These are phyloP conservation scores for Nomada fucata DNA, from an alignment of 2,888 invertebrate species.

Conservation along the genomic window DNA sequence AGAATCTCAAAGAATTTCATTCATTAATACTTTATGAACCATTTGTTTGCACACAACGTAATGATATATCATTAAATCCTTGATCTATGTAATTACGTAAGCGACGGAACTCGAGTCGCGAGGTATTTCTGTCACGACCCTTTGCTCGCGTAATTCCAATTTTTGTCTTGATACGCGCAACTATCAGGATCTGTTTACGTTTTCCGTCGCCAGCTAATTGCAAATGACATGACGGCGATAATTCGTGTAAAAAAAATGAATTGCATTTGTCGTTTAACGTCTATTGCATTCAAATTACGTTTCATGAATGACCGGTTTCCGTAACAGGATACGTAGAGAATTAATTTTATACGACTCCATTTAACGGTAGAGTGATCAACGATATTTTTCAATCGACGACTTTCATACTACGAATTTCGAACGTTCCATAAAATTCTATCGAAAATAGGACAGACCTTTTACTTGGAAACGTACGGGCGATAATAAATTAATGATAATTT, in stretches of 20 bases:
- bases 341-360: too few relatives aligned
- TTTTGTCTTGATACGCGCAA: slow-evolving; percentile 12
- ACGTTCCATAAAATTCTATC: too few relatives aligned
- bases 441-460: too few relatives aligned
- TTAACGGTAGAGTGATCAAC: not conserved
- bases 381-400: not conserved
- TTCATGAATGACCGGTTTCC: not conserved
- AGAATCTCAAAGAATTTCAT: not conserved
- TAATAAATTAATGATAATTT: too few relatives aligned
- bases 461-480: too few relatives aligned
- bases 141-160: slow-evolving; percentile 8
- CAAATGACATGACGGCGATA: slow-evolving; percentile 42
- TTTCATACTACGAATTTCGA: not conserved
- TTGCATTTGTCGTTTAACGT: not conserved
- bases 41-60: not conserved
- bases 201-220: slow-evolving; percentile 23
- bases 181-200: not conserved
- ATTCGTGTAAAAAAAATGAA: slow-evolving; percentile 43
- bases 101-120: not conserved
- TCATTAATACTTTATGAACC: not conserved
- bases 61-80: not conserved
- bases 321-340: too few relatives aligned
- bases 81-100: slow-evolving; percentile 14
- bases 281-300: too few relatives aligned
- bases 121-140: not conserved